These are phyloP conservation scores for Phrynocephalus vlangalii DNA, from an alignment of 2,797 vertebrate genomes.

Conservation along the genomic window DNA sequence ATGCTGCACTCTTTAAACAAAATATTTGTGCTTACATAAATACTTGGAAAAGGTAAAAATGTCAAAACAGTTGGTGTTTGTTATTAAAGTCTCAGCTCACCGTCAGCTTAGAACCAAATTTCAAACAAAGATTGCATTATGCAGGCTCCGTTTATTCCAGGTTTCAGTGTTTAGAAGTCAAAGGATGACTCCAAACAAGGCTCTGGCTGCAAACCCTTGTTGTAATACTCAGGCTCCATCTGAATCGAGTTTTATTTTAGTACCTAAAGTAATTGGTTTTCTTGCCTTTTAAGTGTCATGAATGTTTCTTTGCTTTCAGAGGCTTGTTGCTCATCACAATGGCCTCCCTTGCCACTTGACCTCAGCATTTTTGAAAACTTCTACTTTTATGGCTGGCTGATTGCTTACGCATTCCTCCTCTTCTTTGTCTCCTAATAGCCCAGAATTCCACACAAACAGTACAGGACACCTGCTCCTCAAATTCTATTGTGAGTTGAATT, in stretches of 20 bases:
- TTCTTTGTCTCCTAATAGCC: not conserved
- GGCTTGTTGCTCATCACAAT: too few species aligned
- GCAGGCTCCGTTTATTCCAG: slow-evolving; percentile 68
- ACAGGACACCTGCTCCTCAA: not conserved
- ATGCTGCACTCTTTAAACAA: slow-evolving; percentile 79
- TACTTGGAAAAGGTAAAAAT: slow-evolving; percentile 86
- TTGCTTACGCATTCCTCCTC: not conserved
- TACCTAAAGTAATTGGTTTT: not conserved
- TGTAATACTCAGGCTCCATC: slow-evolving; percentile 23
- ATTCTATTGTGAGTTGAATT: not conserved
- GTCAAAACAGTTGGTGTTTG: slow-evolving; percentile 85
- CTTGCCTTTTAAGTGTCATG: not conserved
- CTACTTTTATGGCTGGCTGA: not conserved
- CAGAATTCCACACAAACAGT: not conserved
- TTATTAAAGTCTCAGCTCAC: slow-evolving; percentile 80
- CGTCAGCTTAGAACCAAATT: slow-evolving; percentile 82
- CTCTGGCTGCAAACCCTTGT: slow-evolving; percentile 57
- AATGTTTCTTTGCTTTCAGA: not conserved
- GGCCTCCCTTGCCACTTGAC: not conserved
- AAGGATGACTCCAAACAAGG: slow-evolving; percentile 64
- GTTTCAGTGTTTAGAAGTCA: slow-evolving; percentile 67
- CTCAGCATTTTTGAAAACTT: not conserved
- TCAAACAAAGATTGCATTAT: slow-evolving; percentile 77
- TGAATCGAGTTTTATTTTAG: not conserved
- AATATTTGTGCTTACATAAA: slow-evolving; percentile 85